phyloP scores from a whole-genome alignment of 2,888 invertebrate species.

The Tipula confusa region DNA sequence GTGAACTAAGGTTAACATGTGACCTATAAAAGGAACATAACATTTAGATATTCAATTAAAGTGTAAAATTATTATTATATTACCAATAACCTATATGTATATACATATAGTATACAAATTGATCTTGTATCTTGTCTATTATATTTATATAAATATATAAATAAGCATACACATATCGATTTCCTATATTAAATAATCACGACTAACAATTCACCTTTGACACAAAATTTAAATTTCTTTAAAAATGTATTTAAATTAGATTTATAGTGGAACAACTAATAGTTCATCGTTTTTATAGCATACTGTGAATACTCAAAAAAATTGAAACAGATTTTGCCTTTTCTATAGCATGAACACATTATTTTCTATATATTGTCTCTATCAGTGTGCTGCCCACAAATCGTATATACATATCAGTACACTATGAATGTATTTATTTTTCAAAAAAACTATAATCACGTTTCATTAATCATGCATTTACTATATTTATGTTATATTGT shows the following conservation, averaged over 20 bases:
- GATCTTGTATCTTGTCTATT: background rate
- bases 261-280: background rate
- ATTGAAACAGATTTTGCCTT: background rate
- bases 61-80: background rate
- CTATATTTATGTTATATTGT: background rate
- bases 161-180: background rate
- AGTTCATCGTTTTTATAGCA: background rate
- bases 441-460: background rate
- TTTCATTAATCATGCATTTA: constrained; percentile 9
- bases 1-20: background rate
- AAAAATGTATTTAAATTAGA: background rate
- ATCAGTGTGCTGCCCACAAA: background rate
- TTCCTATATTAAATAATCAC: background rate
- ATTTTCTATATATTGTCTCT: background rate
- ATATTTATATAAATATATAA: background rate
- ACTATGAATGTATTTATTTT: background rate
- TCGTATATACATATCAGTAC: background rate
- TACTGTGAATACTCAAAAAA: background rate
- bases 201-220: constrained; percentile 12
- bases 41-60: constrained; percentile 5
- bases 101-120: background rate
- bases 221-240: background rate
- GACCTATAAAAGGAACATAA: background rate
- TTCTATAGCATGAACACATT: background rate
- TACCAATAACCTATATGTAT: background rate